Evolutionary conservation across 2,113 vertebrate species (phyloP).

Genomic region (Perccottus glenii): DNA sequence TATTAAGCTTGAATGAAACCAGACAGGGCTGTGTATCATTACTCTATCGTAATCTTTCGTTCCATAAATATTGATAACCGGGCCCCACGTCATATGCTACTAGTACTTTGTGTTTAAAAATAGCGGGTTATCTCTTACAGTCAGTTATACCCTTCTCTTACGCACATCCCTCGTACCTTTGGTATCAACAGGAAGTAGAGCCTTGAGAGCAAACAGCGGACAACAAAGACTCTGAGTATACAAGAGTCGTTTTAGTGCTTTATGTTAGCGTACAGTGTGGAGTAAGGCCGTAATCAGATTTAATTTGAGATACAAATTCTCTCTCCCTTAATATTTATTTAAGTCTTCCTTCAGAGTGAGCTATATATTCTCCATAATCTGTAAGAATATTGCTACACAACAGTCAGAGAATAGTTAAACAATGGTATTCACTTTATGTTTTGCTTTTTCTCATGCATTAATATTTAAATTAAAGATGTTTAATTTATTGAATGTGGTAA

Average conservation of each 20-base stretch:
- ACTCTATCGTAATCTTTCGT: constrained; percentile 78
- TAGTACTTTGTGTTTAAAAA: constrained; percentile 80
- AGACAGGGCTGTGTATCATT: constrained; percentile 66
- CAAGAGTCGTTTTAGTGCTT: not conserved
- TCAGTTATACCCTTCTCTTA: constrained; percentile 48
- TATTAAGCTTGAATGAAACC: constrained; percentile 76
- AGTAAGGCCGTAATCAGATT: too few species aligned
- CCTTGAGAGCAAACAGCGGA: constrained; percentile 50
- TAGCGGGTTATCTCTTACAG: constrained; percentile 74
- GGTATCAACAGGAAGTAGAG: constrained; percentile 67
- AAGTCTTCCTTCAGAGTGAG: too few species aligned
- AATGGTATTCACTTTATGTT: not conserved
- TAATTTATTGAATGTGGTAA: too few species aligned
- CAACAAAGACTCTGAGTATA: constrained; percentile 56
- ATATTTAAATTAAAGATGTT: too few species aligned
- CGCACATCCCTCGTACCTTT: constrained; percentile 38
- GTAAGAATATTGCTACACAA: too few species aligned
- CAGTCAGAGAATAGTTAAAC: too few species aligned
- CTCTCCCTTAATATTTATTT: too few species aligned
- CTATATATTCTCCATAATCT: too few species aligned
- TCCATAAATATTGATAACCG: constrained; percentile 84
- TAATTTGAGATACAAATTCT: too few species aligned
- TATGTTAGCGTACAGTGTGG: too few species aligned
- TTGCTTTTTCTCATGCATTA: not conserved
- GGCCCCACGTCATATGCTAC: constrained; percentile 76